phyloP scores from a whole-genome alignment of 37 sponge, comb jelly and placozoan genomes.

The Lycopodina hypogea region DNA sequence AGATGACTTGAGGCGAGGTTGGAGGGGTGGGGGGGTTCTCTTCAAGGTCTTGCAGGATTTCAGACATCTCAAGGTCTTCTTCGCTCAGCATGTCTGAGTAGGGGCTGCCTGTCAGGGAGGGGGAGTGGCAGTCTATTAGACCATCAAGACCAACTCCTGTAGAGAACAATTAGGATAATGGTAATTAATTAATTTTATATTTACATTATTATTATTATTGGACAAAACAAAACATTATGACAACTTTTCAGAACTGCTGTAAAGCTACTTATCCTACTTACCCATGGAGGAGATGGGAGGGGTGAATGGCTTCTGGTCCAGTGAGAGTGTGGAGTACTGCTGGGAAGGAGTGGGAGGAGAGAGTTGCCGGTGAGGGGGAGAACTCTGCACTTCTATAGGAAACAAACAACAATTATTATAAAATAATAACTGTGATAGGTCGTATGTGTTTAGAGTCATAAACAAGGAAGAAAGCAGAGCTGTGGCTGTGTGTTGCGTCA shows the following conservation, averaged over 20 bases:
- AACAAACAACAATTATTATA: not conserved
- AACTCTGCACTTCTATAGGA: slow-evolving; percentile 18
- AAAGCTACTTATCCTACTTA: too few relatives aligned
- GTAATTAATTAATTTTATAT: too few relatives aligned
- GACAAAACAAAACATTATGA: too few relatives aligned
- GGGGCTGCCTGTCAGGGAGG: not conserved
- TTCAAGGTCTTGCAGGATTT: slow-evolving; percentile 5
- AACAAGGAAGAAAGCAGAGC: too few relatives aligned
- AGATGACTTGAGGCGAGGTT: slow-evolving; percentile 30
- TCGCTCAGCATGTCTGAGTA: not conserved
- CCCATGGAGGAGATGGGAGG: slow-evolving; percentile 1
- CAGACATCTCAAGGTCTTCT: not conserved
- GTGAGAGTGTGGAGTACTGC: not conserved
- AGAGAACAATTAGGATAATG: too few relatives aligned
- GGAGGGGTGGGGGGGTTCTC: slow-evolving; percentile 31
- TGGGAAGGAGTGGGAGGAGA: not conserved
- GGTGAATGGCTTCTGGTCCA: not conserved
- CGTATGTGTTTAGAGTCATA: too few relatives aligned
- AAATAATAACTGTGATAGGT: too few relatives aligned
- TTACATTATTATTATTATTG: too few relatives aligned
- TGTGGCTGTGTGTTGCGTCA: too few relatives aligned
- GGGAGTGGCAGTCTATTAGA: not conserved
- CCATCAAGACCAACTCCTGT: too few relatives aligned
- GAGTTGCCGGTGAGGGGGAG: not conserved
- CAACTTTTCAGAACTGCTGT: too few relatives aligned